Base-by-base conservation (phyloP, 64 coral and sea anemone genomes). In the Acropora yongei region DNA sequence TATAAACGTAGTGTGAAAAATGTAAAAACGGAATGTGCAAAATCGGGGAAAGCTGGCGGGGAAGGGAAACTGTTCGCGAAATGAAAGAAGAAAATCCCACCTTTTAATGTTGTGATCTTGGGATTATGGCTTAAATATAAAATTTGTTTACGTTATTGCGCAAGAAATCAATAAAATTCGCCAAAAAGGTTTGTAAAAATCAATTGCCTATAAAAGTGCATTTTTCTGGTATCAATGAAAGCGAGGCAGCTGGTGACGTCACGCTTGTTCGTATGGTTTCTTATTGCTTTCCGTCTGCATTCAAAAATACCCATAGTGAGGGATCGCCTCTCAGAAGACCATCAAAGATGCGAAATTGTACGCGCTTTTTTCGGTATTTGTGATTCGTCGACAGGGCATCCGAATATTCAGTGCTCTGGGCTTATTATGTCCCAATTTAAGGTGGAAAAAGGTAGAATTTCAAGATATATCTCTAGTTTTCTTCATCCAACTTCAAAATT, bases 381-480 rank as follows among this genome's bases (percentile, higher is more conserved):
- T 92, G 74, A 57, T 92, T 72, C 55, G 47, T 86, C 55, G 57
- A 63, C 2, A 67, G 77, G 44, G 50, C 4, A 42, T 14, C 60
- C 74, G 41, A 77, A 61, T 30, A 44, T 81, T 86, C 12, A 77
- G 13, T 78, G 14, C 44, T 78, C 44, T 57, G 45, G 65, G 61
- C 65, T 48, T 76, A 92, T 49, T 19, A 93, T 93, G 91, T 93
- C 91, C 91, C 91, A 93, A 75, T 93, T 93, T 73, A 78, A 79
- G 51, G 83, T 93, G 42, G 82, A 93, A 72, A 93, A 87, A 87
- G 91, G 91, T 93, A 50, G 16, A 84, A 41, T 3, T 19, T 78
- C 41, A 11, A 63, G 8, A 13, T 7, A 10, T 3, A 11, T 10
- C 60, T 55, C 10, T 63, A 1, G 8, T 63, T 63, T 63, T 48